phyloP scores from a whole-genome alignment of 2,797 vertebrate genomes.

The Australoheros facetus region DNA sequence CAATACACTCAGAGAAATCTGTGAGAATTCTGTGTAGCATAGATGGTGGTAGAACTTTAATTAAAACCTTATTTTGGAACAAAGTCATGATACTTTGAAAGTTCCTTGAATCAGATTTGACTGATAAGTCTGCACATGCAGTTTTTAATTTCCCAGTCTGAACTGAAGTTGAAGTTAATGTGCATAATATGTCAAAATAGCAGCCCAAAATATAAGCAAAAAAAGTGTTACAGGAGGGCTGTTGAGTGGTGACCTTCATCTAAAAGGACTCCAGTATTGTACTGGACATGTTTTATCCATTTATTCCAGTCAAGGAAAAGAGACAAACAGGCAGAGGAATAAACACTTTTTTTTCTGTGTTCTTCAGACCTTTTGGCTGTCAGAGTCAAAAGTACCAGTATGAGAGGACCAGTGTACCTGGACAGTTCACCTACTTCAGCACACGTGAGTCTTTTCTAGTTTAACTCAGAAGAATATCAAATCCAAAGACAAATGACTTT shows the following conservation, averaged over 20 bases:
- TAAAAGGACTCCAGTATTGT: background rate
- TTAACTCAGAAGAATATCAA: background rate
- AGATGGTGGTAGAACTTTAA: background rate
- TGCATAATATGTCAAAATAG: background rate
- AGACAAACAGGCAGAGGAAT: background rate
- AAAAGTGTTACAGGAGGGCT: background rate
- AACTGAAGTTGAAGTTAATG: background rate
- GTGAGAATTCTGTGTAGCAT: background rate
- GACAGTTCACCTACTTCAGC: slow-evolving; percentile 83
- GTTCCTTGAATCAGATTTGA: background rate
- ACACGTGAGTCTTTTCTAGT: slow-evolving; percentile 69
- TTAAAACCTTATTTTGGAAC: background rate
- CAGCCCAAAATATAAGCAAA: background rate
- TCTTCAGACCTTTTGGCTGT: slow-evolving; percentile 68
- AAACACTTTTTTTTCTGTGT: slow-evolving; percentile 13
- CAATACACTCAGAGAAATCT: background rate
- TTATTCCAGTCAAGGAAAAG: background rate
- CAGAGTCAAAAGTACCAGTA: slow-evolving; percentile 70
- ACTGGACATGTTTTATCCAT: background rate
- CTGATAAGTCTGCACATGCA: background rate
- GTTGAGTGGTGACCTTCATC: background rate
- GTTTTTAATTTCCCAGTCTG: background rate
- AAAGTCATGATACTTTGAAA: background rate
- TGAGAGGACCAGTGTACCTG: slow-evolving; percentile 73
- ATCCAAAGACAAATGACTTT: background rate